Conservation (phyloP, 2,113 vertebrate genomes). For the Anhinga rufa region DNA sequence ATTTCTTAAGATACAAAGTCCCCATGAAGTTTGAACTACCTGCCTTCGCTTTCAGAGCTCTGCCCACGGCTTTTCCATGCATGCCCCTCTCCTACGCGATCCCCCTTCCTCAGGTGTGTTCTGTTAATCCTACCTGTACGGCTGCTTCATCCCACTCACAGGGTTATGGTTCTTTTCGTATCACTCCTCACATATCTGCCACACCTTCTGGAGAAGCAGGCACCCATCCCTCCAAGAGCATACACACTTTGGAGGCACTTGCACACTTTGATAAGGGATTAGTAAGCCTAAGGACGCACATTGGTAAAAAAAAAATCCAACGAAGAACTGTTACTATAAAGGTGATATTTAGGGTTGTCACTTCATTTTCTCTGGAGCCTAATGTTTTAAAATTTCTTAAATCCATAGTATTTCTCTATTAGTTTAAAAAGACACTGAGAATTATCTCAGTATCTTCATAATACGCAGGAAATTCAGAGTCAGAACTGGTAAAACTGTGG, state of each 20-base stretch:
- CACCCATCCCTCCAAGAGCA: neutral
- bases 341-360: neutral
- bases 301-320: neutral
- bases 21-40: neutral
- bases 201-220: neutral
- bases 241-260: neutral
- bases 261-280: neutral
- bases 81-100: neutral
- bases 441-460: neutral
- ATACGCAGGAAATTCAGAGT: neutral
- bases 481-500: neutral
- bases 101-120: neutral
- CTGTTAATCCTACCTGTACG: neutral
- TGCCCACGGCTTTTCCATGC: neutral
- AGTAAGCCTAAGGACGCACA: neutral
- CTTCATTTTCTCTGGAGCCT: constrained; percentile 24
- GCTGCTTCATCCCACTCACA: neutral
- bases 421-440: neutral
- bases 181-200: neutral
- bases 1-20: neutral
- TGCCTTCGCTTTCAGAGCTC: neutral
- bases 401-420: neutral
- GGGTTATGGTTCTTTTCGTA: neutral
- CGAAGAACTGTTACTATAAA: neutral
- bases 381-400: constrained; percentile 12